These are phyloP conservation scores for Bimastos eiseni DNA, from an alignment of 2,888 invertebrate species.

Conservation along the genomic window DNA sequence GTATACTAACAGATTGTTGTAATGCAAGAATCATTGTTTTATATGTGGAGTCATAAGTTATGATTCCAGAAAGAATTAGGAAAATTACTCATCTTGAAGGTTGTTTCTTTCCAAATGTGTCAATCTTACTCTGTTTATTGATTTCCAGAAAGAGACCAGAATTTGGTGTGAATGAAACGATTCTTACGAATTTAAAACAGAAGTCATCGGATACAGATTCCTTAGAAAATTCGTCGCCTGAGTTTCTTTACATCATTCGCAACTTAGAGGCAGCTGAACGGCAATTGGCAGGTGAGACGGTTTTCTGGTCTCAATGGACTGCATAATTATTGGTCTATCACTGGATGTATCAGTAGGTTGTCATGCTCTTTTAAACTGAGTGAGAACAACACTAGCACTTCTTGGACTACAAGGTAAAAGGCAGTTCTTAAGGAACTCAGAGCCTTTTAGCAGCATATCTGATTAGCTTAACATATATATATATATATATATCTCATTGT, in stretches of 20 bases:
- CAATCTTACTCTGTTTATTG: background rate
- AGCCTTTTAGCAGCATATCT: no score
- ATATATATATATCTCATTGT: no score
- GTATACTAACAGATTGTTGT: background rate
- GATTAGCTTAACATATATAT: background rate
- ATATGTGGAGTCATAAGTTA: background rate
- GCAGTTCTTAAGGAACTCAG: background rate
- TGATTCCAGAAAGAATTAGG: background rate
- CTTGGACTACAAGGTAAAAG: no score
- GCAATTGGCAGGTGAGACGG: background rate
- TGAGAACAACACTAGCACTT: background rate
- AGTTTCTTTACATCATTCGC: background rate
- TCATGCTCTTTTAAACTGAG: background rate
- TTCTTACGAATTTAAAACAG: background rate
- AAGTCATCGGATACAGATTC: background rate
- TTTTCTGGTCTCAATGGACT: background rate
- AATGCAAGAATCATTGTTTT: background rate
- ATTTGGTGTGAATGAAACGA: background rate
- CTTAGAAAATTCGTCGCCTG: background rate
- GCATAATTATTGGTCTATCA: background rate
- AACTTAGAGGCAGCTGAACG: conserved; percentile 16
- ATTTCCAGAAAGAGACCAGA: conserved; percentile 6
- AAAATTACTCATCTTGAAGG: background rate
- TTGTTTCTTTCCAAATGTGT: background rate
- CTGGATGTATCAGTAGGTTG: background rate